Evolutionary conservation across 2,113 vertebrate genomes (phyloP), one percentile per base, ranked within the genome.

Genomic region (Apeltes quadracus): DNA sequence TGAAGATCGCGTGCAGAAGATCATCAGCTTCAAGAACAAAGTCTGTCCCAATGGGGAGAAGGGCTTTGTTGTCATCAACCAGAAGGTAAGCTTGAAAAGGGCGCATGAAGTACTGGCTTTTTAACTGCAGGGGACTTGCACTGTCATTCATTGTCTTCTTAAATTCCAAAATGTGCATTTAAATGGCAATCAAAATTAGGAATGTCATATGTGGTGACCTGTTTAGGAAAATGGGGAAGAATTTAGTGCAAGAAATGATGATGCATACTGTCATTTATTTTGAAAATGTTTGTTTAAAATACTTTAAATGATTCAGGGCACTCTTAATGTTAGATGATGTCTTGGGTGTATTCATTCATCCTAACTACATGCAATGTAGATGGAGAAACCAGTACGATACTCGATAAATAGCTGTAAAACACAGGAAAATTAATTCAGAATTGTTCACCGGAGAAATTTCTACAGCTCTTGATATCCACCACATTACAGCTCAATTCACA

Each of bases 21-120:
- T 99, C 76, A 87, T 98, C 27, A 95, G 94, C 4, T 86, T 99
- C 79, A 99, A 98, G 87, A 96, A 92, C 72, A 93, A 90, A 86
- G 95, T 95, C 36, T 98, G 96, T 83, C 92, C 94, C 0, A 94
- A 95, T 69, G 95, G 94, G 6, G 90, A 95, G 70, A 98, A 98
- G 89, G 95, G 96, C 65, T 98, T 99, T 72, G 90, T 99, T 25
- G 95, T 99, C 83, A 95, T 99, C 86, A 99, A 99, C 90, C 97
- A 99, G 87, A 99, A 99, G 98, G 98, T 98, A 83, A 20, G 41
- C 9, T 4, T 13, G 12, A 65, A 41, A 29, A 62, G 9, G n/a
- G 23, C 5, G 5, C 8, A 3, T 27, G 14, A 13, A 44, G n/a
- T 59, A 18, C 18, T 43, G 1, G 12, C 14, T 2, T 38, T 57